Conservation (phyloP, 1,140 invertebrate genomes). For the Teleogryllus occipitalis region DNA sequence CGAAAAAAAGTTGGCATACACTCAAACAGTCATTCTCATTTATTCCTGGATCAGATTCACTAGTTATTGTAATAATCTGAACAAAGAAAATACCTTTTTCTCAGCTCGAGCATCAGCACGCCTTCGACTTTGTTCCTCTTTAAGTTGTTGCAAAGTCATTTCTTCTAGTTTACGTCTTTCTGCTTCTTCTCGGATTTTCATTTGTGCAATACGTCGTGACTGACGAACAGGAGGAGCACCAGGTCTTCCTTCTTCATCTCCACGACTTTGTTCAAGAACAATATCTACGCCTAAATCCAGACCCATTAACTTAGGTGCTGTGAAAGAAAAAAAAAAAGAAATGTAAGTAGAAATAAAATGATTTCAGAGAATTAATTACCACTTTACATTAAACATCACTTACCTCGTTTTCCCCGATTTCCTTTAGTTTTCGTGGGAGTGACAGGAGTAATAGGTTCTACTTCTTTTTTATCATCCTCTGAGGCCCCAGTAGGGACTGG, state of each 20-base stretch:
- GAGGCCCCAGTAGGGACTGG: not conserved
- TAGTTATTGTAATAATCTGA: too few species aligned
- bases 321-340: not conserved
- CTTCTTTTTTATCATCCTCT: not conserved
- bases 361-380: not conserved
- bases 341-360: not conserved
- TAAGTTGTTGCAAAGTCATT: slow-evolving; percentile 49
- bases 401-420: not conserved
- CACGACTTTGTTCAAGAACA: slow-evolving; percentile 26
- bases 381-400: not conserved
- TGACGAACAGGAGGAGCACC: slow-evolving; percentile 50
- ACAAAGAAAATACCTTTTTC: slow-evolving; percentile 21
- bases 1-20: too few species aligned
- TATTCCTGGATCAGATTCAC: too few species aligned
- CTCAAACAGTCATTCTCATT: too few species aligned
- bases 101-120: slow-evolving; percentile 44
- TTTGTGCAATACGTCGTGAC: slow-evolving; percentile 71
- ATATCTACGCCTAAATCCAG: slow-evolving; percentile 44
- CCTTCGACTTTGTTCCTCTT: slow-evolving; percentile 42
- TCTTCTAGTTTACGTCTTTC: slow-evolving; percentile 64
- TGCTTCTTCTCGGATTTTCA: slow-evolving; percentile 75
- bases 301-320: slow-evolving; percentile 35
- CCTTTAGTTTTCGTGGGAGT: not conserved
- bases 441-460: not conserved
- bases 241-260: slow-evolving; percentile 17